Conservation (phyloP, 53 echinoderm and acorn worm genomes). For the Stichopus horrens region DNA sequence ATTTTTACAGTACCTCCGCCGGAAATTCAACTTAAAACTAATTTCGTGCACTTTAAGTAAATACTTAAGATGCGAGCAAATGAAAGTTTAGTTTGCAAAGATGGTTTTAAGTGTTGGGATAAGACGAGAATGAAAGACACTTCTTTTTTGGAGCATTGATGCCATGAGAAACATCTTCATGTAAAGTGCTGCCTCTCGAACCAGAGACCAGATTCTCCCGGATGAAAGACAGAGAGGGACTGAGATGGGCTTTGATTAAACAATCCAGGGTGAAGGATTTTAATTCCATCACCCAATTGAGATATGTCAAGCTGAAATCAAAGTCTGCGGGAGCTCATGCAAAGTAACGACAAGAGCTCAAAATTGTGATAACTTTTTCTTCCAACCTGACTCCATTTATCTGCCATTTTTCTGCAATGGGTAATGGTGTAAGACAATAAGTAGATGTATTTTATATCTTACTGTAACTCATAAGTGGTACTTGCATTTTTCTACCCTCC, state of each 20-base stretch:
- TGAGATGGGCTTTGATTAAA: not conserved
- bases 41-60: not conserved
- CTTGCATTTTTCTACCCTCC: too few relatives aligned
- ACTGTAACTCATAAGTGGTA: too few relatives aligned
- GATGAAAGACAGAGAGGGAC: not conserved
- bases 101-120: not conserved
- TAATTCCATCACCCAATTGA: not conserved
- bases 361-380: too few relatives aligned
- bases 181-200: not conserved
- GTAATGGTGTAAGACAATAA: too few relatives aligned
- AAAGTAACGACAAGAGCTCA: too few relatives aligned
- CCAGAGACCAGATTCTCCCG: not conserved
- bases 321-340: too few relatives aligned
- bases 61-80: not conserved
- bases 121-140: not conserved
- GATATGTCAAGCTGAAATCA: too few relatives aligned
- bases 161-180: not conserved
- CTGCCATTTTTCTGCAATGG: too few relatives aligned
- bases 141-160: not conserved
- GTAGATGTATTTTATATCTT: too few relatives aligned
- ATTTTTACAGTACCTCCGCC: too few relatives aligned
- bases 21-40: not conserved
- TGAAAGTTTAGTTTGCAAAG: not conserved
- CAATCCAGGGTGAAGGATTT: not conserved
- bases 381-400: too few relatives aligned